phyloP scores from a whole-genome alignment of 2,888 invertebrate genomes.

The Brachyptera risi region DNA sequence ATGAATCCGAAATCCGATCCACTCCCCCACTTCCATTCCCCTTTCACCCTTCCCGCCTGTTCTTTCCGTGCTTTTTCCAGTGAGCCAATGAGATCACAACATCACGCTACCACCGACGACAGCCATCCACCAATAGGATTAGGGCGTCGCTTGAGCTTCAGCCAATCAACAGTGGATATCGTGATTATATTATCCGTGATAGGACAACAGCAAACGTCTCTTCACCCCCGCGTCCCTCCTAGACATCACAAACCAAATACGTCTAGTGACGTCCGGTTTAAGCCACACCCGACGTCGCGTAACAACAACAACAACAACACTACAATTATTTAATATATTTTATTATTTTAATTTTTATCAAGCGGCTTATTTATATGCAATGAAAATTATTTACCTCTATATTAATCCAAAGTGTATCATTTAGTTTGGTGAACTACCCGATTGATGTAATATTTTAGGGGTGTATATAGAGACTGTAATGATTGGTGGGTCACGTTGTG shows the following conservation, averaged over 20 bases:
- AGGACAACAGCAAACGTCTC: conserved; percentile 20
- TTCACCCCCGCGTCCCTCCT: background rate
- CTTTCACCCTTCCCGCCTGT: background rate
- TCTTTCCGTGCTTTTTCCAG: conserved; percentile 28
- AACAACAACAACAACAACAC: background rate
- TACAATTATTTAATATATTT: background rate
- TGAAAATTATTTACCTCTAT: too few species aligned
- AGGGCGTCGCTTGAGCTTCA: conserved; percentile 29
- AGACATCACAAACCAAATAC: conserved; percentile 25
- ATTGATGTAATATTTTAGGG: too few species aligned
- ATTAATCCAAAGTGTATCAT: too few species aligned
- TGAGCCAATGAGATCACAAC: conserved; percentile 36
- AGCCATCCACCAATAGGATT: conserved; percentile 34
- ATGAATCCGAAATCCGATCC: background rate
- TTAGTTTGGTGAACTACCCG: too few species aligned
- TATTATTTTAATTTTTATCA: too few species aligned
- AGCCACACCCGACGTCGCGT: conserved; percentile 20
- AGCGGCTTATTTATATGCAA: too few species aligned
- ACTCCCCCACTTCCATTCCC: conserved; percentile 15
- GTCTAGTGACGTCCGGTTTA: conserved; percentile 9
- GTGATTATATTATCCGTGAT: conserved; percentile 31
- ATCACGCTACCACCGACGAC: conserved; percentile 32
- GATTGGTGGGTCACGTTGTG: conserved; percentile 9
- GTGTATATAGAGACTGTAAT: too few species aligned
- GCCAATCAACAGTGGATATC: conserved; percentile 33